A percentile compares a stretch with the other conserved stretches of the same genome.
phyloP scores from a whole-genome alignment of 2,888 invertebrate species.

The Brachyptera risi region DNA sequence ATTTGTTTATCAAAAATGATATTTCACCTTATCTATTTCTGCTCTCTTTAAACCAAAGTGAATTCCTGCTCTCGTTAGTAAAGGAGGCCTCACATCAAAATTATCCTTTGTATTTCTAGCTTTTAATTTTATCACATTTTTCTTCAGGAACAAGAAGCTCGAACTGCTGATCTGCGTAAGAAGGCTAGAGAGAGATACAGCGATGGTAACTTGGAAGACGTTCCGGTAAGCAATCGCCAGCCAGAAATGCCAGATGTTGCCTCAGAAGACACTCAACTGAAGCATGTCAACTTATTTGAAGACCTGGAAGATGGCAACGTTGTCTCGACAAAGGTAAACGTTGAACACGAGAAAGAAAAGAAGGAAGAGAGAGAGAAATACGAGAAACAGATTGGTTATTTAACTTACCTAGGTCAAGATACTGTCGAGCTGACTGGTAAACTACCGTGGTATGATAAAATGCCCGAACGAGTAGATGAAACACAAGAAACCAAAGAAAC shows the following conservation, averaged over 20 bases:
- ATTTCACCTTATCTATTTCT: too few relatives aligned
- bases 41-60: too few relatives aligned
- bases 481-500: not conserved
- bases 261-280: conserved; percentile 34
- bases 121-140: not conserved
- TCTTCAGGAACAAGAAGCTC: conserved; percentile 75
- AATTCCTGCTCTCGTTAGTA: too few relatives aligned
- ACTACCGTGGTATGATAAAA: conserved; percentile 83
- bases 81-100: too few relatives aligned
- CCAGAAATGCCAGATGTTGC: conserved; percentile 9
- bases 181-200: conserved; percentile 55
- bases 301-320: conserved; percentile 73
- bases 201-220: conserved; percentile 29
- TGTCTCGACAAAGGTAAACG: conserved; percentile 63
- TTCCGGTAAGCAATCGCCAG: too few relatives aligned
- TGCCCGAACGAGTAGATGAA: conserved; percentile 54
- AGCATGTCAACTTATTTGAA: conserved; percentile 82
- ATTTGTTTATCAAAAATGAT: too few relatives aligned
- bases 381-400: conserved; percentile 94
- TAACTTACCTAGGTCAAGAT: conserved; percentile 93
- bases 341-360: conserved; percentile 83
- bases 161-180: conserved; percentile 65
- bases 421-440: conserved; percentile 81
- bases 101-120: too few relatives aligned
- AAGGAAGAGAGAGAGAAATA: conserved; percentile 92